Evolutionary conservation across 37 sponge, comb jelly and placozoan species (phyloP).

Genomic region (Ephydatia muelleri): DNA sequence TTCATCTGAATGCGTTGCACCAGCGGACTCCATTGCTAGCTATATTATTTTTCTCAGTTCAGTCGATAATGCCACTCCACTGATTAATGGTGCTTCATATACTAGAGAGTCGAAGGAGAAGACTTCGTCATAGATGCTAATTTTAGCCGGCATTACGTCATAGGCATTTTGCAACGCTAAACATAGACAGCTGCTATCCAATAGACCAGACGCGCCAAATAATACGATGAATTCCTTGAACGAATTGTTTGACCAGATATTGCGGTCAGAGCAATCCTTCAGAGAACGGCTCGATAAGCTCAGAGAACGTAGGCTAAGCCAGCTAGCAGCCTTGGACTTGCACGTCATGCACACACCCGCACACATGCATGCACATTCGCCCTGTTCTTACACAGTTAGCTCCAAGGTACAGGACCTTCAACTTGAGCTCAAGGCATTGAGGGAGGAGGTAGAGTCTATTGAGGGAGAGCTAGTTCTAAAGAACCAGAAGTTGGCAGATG

Average conservation of each 20-base stretch:
- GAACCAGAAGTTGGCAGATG: constrained; percentile 54
- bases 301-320: constrained; percentile 40
- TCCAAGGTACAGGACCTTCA: constrained; percentile 29
- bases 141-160: not conserved
- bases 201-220: not conserved
- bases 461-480: constrained; percentile 64
- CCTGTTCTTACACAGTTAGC: constrained; percentile 19
- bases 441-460: not conserved
- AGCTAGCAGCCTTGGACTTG: not conserved
- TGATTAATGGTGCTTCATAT: not conserved
- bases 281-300: constrained; percentile 41
- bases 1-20: not conserved
- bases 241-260: constrained; percentile 77
- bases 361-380: not conserved
- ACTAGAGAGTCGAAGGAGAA: no score
- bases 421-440: not conserved
- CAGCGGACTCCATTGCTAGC: not conserved
- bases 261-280: constrained; percentile 64
- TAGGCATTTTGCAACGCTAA: not conserved
- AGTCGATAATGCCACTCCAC: not conserved
- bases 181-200: not conserved
- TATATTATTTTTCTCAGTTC: not conserved
- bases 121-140: not conserved
- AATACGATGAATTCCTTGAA: constrained; percentile 57
- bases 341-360: not conserved